Evolutionary conservation across 2,888 invertebrate genomes (phyloP).

Genomic region (Eupsilia transversa): DNA sequence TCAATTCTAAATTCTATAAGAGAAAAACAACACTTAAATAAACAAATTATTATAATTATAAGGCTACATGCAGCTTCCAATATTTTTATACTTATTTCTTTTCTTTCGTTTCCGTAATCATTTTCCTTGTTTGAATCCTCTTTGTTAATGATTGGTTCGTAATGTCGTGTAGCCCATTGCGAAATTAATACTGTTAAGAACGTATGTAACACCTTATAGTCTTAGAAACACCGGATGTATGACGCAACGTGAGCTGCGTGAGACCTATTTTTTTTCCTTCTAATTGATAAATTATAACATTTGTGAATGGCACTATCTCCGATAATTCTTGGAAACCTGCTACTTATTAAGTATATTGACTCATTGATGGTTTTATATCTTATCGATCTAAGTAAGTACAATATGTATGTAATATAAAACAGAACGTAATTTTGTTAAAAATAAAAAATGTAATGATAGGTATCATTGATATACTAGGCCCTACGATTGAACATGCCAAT

Average conservation of each 20-base stretch:
- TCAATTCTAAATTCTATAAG: background rate
- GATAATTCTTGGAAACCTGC: slow-evolving; percentile 38
- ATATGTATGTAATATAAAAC: slow-evolving; percentile 3
- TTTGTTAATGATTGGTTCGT: background rate
- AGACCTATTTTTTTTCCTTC: slow-evolving; percentile 17
- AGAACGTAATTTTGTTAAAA: background rate
- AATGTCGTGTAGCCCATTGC: background rate
- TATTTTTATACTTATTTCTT: background rate
- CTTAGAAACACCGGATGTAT: slow-evolving; percentile 12
- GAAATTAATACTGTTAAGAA: slow-evolving; percentile 18
- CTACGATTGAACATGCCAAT: background rate
- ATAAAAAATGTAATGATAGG: slow-evolving; percentile 1
- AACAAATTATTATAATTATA: background rate
- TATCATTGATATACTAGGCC: slow-evolving; percentile 8
- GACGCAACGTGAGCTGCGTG: slow-evolving; percentile 6
- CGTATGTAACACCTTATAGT: background rate
- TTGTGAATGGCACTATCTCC: slow-evolving; percentile 36
- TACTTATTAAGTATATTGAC: slow-evolving; percentile 30
- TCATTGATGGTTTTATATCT: slow-evolving; percentile 23
- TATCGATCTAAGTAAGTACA: slow-evolving; percentile 9
- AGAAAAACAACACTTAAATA: background rate
- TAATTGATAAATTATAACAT: slow-evolving; percentile 22
- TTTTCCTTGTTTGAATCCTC: slow-evolving; percentile 11
- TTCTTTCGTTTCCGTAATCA: background rate
- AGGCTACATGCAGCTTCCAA: background rate